Conservation (phyloP, 1,140 invertebrate species). For the Leptestheria dahalacensis region DNA sequence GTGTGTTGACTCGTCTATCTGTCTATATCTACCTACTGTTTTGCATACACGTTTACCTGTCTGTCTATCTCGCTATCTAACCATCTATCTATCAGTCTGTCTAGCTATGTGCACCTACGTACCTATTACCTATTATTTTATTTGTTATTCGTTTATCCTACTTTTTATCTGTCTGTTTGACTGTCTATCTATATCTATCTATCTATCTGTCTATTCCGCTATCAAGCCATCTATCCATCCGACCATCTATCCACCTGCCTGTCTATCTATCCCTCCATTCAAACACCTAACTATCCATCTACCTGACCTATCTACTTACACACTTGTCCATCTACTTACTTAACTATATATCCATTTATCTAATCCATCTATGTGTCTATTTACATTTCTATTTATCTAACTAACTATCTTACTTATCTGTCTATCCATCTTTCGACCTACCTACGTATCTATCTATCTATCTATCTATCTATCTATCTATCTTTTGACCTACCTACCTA, state of each 20-base stretch:
- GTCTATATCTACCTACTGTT: neutral
- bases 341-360: too few relatives aligned
- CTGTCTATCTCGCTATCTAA: neutral
- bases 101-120: neutral
- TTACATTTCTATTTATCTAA: neutral
- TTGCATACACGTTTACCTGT: neutral
- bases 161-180: neutral
- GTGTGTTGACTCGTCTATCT: neutral
- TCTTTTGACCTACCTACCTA: neutral
- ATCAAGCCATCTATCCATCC: neutral
- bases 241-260: neutral
- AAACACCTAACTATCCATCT: neutral
- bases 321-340: neutral
- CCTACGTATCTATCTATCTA: neutral
- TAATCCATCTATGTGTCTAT: neutral
- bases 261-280: neutral
- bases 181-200: neutral
- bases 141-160: slow-evolving; percentile 3
- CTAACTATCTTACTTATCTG: neutral
- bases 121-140: neutral
- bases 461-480: neutral
- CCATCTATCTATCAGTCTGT: neutral
- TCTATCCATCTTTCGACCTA: neutral
- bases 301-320: neutral
- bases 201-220: neutral